phyloP scores from a whole-genome alignment of 2,888 invertebrate genomes.

The Tetrapedia diversipes region DNA sequence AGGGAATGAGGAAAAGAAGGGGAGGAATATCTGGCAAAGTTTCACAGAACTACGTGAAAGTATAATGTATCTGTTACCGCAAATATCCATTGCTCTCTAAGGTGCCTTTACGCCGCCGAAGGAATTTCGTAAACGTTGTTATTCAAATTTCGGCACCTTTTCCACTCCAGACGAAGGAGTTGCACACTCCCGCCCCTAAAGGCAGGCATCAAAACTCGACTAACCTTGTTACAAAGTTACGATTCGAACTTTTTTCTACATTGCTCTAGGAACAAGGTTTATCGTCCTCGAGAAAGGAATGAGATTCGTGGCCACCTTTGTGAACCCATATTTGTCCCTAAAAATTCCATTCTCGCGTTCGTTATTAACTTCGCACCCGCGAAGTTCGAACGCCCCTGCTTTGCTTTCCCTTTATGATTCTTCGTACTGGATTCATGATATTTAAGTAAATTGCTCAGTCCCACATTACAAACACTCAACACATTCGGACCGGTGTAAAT shows the following conservation, averaged over 20 bases:
- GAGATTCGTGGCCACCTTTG: neutral
- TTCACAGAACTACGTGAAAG: constrained; percentile 47
- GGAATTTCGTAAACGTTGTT: constrained; percentile 52
- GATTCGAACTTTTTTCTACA: constrained; percentile 37
- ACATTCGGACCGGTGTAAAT: too few species aligned
- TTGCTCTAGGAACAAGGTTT: constrained; percentile 39
- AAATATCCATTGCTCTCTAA: constrained; percentile 54
- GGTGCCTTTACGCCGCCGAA: constrained; percentile 42
- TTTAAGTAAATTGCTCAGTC: too few species aligned
- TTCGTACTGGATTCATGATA: too few species aligned
- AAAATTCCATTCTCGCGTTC: neutral
- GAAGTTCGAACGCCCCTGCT: neutral
- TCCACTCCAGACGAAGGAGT: constrained; percentile 25
- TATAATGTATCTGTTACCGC: constrained; percentile 57
- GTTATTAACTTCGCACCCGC: neutral
- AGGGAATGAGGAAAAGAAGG: neutral
- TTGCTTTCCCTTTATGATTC: neutral
- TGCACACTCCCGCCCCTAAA: constrained; percentile 5
- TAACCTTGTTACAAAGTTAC: constrained; percentile 43
- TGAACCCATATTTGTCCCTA: neutral
- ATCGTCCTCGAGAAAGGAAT: constrained; percentile 11
- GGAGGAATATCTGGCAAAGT: constrained; percentile 42
- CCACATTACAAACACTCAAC: too few species aligned
- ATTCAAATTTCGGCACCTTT: constrained; percentile 54
- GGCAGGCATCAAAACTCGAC: constrained; percentile 36